phyloP scores from a whole-genome alignment of 2,113 vertebrate genomes.

The Mesoclemmys tuberculata region DNA sequence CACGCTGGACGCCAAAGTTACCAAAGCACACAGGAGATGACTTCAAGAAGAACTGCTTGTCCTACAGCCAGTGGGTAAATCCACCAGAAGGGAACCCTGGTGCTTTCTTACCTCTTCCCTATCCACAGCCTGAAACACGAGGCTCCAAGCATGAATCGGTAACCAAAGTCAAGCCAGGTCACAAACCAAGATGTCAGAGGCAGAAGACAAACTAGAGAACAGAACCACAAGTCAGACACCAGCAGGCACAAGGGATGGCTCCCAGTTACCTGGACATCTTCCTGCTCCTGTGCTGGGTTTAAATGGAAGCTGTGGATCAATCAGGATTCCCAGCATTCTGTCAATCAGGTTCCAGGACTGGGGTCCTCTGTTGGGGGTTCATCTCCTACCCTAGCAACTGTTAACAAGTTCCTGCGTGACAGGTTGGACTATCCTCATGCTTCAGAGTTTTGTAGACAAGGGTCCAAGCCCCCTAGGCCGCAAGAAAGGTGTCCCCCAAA shows the following conservation, averaged over 20 bases:
- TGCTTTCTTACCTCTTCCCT: not conserved
- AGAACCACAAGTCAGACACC: no score
- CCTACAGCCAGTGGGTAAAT: not conserved
- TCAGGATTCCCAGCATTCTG: not conserved
- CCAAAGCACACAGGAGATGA: not conserved
- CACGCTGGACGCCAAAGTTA: not conserved
- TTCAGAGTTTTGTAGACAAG: not conserved
- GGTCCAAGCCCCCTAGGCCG: no score
- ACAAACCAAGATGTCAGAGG: no score
- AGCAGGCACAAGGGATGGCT: no score
- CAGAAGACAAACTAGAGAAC: no score
- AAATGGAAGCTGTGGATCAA: no score
- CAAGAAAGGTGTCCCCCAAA: not conserved
- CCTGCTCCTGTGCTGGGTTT: no score
- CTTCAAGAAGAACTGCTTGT: not conserved
- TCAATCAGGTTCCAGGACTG: not conserved
- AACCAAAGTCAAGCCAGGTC: no score
- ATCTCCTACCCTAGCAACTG: not conserved
- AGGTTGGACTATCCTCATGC: fast-evolving
- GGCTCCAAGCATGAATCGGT: not conserved
- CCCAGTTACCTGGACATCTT: no score
- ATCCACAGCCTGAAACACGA: not conserved
- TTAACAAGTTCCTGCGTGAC: not conserved
- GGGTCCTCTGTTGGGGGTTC: no score
- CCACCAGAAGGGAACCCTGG: not conserved